Base-by-base conservation (phyloP, 2,113 vertebrate genomes). In the Muscicapa adusta region DNA sequence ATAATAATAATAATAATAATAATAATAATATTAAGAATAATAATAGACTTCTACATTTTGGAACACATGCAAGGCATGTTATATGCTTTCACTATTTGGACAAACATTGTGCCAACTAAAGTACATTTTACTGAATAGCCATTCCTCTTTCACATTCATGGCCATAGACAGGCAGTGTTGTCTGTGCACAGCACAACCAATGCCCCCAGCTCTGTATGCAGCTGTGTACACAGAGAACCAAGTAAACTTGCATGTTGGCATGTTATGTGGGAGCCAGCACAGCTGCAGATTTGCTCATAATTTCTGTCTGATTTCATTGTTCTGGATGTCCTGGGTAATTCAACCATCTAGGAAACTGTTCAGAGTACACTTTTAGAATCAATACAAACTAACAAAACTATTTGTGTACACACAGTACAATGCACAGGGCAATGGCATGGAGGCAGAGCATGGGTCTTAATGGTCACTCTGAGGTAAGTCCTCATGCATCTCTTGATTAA, bases 241-340 rank as follows among this genome's bases (percentile, higher is more conserved):
- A 68, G 38, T 2, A 31, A 76, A 45, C 54, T 50, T 65, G 23
- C 53, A 88, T 18, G 66, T 5, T 79, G 53, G 28, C 43, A 57
- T 11, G 13, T 71, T 60, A 31, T 1, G 10, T 47, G 23, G 17
- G 7, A 85, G 20, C 23, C 28, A 72, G 42, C 23, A 68, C 57
- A 94, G 88, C 70, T 91, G 78, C 57, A 88, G 11, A 79, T 56
- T 43, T 38, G 8, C 28, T 78, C 66, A 15, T 67, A 3, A 13
- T 53, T 88, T 79, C 58, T 93, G 50, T 34, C 45, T 72, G 45
- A 85, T 75, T 68, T 78, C 2, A 31, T 78, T 89, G 66, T 53
- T 87, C 53, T 72, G 34, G 25, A 53, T 53, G 54, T 79, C 66
- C 54, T 68, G 81, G 25, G 40, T 75, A 93, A 88, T 93, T 67